phyloP scores from a whole-genome alignment of 2,797 vertebrate genomes.

The Toxotes lorentzi region DNA sequence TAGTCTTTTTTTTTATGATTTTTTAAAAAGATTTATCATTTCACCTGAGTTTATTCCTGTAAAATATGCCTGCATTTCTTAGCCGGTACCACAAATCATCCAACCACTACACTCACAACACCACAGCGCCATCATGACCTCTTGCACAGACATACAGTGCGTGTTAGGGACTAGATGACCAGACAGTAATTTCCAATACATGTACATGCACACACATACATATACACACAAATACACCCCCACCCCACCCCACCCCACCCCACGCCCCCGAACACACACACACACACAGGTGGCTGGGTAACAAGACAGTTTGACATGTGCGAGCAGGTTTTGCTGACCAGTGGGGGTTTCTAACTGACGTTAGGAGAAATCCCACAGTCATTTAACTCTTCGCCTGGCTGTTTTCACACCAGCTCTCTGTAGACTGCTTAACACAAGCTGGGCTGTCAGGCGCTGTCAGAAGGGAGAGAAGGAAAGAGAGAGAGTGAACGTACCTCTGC shows the following conservation, averaged over 20 bases:
- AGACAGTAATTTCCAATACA: background rate
- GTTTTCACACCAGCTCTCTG: constrained; percentile 59
- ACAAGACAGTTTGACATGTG: constrained; percentile 78
- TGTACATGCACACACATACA: background rate
- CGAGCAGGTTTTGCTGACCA: constrained; percentile 69
- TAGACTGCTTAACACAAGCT: constrained; percentile 55
- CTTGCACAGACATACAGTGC: constrained; percentile 13
- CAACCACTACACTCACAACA: constrained; percentile 17
- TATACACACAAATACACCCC: background rate
- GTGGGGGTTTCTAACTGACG: constrained; percentile 63
- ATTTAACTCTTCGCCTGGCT: constrained; percentile 67
- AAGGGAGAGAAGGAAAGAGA: background rate
- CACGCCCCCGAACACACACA: constrained; percentile 15
- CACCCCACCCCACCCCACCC: background rate
- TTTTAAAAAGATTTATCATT: background rate
- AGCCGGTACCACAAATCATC: constrained; percentile 37
- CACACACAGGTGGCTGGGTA: constrained; percentile 58
- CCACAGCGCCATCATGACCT: constrained; percentile 7
- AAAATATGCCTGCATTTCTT: constrained; percentile 19
- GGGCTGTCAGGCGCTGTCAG: constrained; percentile 60
- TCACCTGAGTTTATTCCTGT: constrained; percentile 17
- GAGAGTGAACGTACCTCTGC: constrained; percentile 22
- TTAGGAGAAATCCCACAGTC: constrained; percentile 76
- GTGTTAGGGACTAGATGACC: constrained; percentile 15
- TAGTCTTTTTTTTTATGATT: too few species aligned